Base-by-base conservation (phyloP, 1,140 invertebrate genomes). In the Dufourea novaeangliae region DNA sequence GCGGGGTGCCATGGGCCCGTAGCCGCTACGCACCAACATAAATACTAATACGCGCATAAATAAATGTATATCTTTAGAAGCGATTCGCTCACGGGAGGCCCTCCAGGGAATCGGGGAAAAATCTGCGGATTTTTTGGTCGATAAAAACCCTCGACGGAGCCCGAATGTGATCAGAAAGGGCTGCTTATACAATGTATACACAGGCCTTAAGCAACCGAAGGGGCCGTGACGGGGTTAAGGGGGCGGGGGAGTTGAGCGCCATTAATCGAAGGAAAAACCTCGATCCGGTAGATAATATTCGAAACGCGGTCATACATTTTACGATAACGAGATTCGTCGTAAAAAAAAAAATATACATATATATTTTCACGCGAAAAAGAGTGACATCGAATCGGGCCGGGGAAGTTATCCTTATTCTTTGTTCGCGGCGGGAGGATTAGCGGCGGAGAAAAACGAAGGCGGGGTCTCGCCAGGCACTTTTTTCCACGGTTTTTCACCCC, bases 41-140 rank as follows among this genome's bases (percentile, higher is more conserved):
- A 80, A 84, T 86, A 85, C 79, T 79, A 62, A 82, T 84, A 84
- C 83, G 81, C 73, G 80, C 82, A 87, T 89, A 87, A 88, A 89
- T 88, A 89, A 89, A 86, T 88, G 80, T 46, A 39, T 86, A 86
- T 86, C 80, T 85, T 76, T 73, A 20, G 50, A 50, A 61, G 63
- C 68, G 63, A 63, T 66, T 78, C 67, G 67, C 64, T 50, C 54
- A n/a, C n/a, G 66, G 27, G 25, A 77, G 46, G 46, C 32, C 20
- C 59, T 44, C 32, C 8, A 25, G 77, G 69, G 74, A 70, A 63
- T 61, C 56, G 56, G 6, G 66, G 73, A 59, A 76, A 76, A 76
- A 50, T 71, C 75, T 63, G 75, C 75, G 44, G 67, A 71, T 54
- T 50, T 62, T 39, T 62, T 39, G 29, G 2, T 22, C 57, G 67